Percentiles rank a stretch among this genome's conserved stretches.
phyloP scores from a whole-genome alignment of 2,797 vertebrate genomes.

The Anabas testudineus region DNA sequence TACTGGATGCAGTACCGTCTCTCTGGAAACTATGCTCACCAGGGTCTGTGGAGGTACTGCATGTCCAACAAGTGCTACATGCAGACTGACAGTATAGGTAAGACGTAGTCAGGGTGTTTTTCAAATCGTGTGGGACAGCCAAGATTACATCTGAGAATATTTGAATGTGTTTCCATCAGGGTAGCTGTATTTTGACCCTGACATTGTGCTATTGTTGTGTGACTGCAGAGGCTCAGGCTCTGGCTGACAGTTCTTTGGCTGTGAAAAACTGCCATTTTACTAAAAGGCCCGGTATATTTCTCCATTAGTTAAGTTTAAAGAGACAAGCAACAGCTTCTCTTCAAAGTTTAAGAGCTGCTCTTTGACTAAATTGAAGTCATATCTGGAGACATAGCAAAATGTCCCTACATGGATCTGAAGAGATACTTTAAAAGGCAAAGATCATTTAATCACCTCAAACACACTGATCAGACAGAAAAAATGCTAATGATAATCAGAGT shows the following conservation, averaged over 20 bases:
- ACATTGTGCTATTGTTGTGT: not conserved
- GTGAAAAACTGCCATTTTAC: not conserved
- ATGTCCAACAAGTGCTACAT: slow-evolving; percentile 91
- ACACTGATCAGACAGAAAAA: not conserved
- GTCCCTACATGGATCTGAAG: no score
- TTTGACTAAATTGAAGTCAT: no score
- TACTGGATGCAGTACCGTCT: slow-evolving; percentile 95
- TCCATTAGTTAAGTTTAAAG: not conserved
- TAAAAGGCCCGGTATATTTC: not conserved
- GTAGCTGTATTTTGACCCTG: not conserved
- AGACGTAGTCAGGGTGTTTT: slow-evolving; percentile 42
- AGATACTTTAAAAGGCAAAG: not conserved
- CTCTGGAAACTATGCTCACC: slow-evolving; percentile 89
- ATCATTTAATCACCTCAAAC: not conserved
- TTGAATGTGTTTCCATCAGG: not conserved
- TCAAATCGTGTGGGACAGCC: not conserved
- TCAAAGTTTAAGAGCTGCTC: not conserved
- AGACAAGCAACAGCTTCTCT: not conserved
- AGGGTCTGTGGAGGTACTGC: slow-evolving; percentile 93
- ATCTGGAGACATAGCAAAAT: no score
- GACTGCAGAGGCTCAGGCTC: not conserved
- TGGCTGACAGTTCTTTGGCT: not conserved
- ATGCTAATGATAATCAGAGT: no score
- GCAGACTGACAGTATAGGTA: slow-evolving; percentile 91
- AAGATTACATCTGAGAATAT: not conserved